Percentiles rank a stretch among this genome's conserved stretches.
These are phyloP conservation scores for Zoanthus sociatus DNA, from an alignment of 92 coral and sea anemone species.

Conservation along the genomic window DNA sequence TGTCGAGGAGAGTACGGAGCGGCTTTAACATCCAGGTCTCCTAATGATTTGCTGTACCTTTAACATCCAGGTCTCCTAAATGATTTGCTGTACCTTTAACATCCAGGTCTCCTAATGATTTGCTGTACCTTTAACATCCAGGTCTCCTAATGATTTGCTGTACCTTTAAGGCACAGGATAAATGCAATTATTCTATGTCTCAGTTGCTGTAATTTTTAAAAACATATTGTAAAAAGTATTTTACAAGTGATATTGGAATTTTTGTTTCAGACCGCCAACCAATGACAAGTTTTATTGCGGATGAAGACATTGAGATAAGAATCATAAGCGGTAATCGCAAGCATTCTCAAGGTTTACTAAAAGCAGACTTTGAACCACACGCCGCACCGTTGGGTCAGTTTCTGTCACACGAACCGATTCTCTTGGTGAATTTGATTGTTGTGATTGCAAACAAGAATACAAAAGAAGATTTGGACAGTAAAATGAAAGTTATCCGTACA, in stretches of 20 bases:
- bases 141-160: too few species aligned
- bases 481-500: slow-evolving; percentile 30
- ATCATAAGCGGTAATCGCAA: slow-evolving; percentile 16
- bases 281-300: slow-evolving; percentile 3
- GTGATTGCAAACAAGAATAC: slow-evolving; percentile 1
- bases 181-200: too few species aligned
- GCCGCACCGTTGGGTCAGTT: slow-evolving; percentile 21
- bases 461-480: slow-evolving; percentile 11
- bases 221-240: too few species aligned
- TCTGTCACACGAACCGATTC: slow-evolving; percentile 15
- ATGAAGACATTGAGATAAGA: slow-evolving; percentile 13
- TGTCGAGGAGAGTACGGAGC: too few species aligned
- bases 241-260: background rate
- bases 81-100: too few species aligned
- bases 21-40: too few species aligned
- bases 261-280: background rate
- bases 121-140: too few species aligned
- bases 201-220: too few species aligned
- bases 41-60: too few species aligned
- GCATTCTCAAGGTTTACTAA: slow-evolving; percentile 30
- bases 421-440: slow-evolving; percentile 11
- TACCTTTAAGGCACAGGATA: too few species aligned
- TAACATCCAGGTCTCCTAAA: too few species aligned
- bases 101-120: too few species aligned
- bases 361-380: slow-evolving; percentile 33